These are phyloP conservation scores for Plecotus auritus DNA, from an alignment of 2,113 vertebrate species.

Conservation along the genomic window DNA sequence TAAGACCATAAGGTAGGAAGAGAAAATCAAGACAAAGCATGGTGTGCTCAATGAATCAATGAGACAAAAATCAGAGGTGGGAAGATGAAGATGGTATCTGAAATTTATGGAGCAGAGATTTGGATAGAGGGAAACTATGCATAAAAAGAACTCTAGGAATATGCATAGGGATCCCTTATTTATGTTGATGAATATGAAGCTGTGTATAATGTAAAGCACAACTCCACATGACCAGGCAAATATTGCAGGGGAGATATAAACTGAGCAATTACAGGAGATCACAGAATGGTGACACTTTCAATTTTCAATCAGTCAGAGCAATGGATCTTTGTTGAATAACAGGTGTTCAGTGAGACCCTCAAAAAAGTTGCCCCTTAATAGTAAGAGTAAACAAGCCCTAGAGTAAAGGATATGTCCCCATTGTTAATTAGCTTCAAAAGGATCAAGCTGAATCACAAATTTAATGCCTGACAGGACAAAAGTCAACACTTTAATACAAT, in stretches of 20 bases:
- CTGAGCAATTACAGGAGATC: not conserved
- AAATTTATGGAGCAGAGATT: not conserved
- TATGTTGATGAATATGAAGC: not conserved
- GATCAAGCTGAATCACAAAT: not conserved
- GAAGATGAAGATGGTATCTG: not conserved
- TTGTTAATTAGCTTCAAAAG: not conserved
- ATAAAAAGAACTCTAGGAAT: not conserved
- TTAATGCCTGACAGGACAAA: not conserved
- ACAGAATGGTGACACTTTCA: not conserved
- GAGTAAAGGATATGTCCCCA: not conserved
- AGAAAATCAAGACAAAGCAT: not conserved
- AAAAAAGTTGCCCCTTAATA: not conserved
- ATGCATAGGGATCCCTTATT: not conserved
- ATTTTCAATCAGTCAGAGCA: not conserved
- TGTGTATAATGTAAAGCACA: not conserved
- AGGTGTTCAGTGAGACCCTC: not conserved
- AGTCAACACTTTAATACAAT: not conserved
- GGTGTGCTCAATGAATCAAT: not conserved
- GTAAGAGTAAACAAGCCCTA: not conserved
- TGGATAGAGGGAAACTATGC: not conserved
- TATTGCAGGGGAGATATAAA: not conserved
- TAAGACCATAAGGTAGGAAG: not conserved
- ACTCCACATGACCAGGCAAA: not conserved
- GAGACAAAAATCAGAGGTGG: not conserved
- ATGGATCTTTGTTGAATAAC: not conserved